phyloP scores from a whole-genome alignment of 2,888 invertebrate species.

The Cabera pusaria region DNA sequence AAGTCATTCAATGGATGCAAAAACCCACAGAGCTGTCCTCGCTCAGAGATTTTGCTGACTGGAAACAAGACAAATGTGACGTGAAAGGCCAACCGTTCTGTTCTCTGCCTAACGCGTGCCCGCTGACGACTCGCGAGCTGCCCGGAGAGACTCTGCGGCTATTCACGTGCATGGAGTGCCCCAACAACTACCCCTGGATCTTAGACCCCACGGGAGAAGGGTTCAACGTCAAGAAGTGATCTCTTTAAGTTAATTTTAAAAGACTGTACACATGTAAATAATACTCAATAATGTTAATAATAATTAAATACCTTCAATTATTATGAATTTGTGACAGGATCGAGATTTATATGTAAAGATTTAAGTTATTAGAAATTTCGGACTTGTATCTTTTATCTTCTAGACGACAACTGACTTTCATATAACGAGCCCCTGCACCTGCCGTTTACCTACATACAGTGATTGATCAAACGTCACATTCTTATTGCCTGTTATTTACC shows the following conservation, averaged over 20 bases:
- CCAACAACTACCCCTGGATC: conserved; percentile 97
- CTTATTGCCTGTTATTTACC: conserved; percentile 3
- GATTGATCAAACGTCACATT: conserved; percentile 11
- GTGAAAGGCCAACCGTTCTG: conserved; percentile 97
- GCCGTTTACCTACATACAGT: conserved; percentile 9
- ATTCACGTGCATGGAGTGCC: conserved; percentile 98
- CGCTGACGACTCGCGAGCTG: conserved; percentile 93
- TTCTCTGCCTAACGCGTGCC: conserved; percentile 95
- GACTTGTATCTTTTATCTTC: too few relatives aligned
- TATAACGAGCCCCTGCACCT: too few relatives aligned
- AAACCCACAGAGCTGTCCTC: conserved; percentile 94
- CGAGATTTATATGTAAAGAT: conserved; percentile 18
- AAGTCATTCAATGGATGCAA: conserved; percentile 98
- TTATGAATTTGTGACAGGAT: conserved; percentile 51
- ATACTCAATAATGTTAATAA: conserved; percentile 79
- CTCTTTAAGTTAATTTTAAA: conserved; percentile 73
- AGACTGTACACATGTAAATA: conserved; percentile 83
- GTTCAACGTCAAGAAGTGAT: conserved; percentile 91
- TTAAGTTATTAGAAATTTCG: too few relatives aligned
- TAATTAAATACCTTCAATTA: conserved; percentile 45
- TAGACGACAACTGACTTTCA: too few relatives aligned
- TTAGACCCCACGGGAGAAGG: conserved; percentile 97
- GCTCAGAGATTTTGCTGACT: conserved; percentile 95
- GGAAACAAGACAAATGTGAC: conserved; percentile 96
- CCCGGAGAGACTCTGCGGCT: conserved; percentile 96